Conservation (phyloP, 2,888 invertebrate genomes). For the Dryobotodes eremita region DNA sequence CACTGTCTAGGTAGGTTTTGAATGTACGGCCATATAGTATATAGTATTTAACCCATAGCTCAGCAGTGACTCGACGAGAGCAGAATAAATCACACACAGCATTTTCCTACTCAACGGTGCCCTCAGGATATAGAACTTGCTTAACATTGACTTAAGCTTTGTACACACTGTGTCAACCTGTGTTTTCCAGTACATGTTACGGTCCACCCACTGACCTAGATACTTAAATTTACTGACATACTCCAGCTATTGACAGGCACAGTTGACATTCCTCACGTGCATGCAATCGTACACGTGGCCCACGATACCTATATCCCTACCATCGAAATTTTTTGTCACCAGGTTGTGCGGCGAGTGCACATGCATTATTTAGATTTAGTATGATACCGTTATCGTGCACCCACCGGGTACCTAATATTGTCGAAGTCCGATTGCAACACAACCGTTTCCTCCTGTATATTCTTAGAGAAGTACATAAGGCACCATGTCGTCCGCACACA, state of each 20-base stretch:
- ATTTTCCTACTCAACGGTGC: too few species aligned
- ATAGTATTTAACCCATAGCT: too few species aligned
- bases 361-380: constrained; percentile 17
- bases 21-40: too few species aligned
- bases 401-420: constrained; percentile 20
- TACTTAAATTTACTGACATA: too few species aligned
- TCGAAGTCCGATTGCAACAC: constrained; percentile 27
- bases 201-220: constrained; percentile 18
- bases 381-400: constrained; percentile 25
- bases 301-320: background rate
- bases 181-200: constrained; percentile 9
- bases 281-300: background rate
- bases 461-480: constrained; percentile 9
- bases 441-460: constrained; percentile 12
- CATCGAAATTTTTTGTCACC: background rate
- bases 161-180: too few species aligned
- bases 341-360: constrained; percentile 5
- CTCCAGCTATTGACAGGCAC: background rate
- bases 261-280: background rate
- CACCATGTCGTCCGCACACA: constrained; percentile 14
- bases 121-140: too few species aligned
- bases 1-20: too few species aligned
- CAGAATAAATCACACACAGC: too few species aligned
- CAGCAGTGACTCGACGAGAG: too few species aligned
- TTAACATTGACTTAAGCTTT: too few species aligned